Evolutionary conservation across 1,140 invertebrate genomes (phyloP).

Genomic region (Drosophila subpulchrella): DNA sequence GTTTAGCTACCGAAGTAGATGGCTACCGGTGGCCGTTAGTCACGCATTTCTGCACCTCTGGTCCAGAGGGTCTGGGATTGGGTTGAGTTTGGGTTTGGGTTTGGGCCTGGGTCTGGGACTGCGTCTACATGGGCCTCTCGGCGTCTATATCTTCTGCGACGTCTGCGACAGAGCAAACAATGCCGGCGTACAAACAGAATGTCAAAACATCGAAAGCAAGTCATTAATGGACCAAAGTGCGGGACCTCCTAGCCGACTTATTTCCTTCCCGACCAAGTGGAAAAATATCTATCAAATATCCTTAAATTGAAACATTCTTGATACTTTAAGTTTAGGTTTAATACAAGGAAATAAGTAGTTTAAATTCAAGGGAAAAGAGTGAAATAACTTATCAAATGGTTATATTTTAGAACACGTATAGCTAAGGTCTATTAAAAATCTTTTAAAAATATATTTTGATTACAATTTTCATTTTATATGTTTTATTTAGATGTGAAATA

Average conservation of each 20-base stretch:
- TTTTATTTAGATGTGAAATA: too few species aligned
- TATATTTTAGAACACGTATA: too few species aligned
- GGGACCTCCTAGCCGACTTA: conserved; percentile 15
- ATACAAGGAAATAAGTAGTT: neutral
- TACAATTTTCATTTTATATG: too few species aligned
- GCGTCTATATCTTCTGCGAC: conserved; percentile 45
- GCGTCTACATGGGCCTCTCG: conserved; percentile 13
- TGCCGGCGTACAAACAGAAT: conserved; percentile 63
- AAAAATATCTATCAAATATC: neutral
- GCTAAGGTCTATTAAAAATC: neutral
- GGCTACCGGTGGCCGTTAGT: conserved; percentile 81
- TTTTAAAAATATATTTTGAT: too few species aligned
- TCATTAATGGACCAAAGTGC: conserved; percentile 74
- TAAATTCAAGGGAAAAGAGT: neutral
- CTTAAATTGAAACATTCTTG: neutral
- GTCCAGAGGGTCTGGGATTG: conserved; percentile 13
- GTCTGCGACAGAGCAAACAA: conserved; percentile 62
- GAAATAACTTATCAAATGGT: too few species aligned
- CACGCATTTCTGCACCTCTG: conserved; percentile 77
- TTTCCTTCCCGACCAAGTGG: neutral
- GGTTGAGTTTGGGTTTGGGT: conserved; percentile 7
- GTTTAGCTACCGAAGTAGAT: conserved; percentile 82
- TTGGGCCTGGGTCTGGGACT: conserved; percentile 10
- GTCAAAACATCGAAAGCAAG: conserved; percentile 78
- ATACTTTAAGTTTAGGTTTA: neutral